Conservation (phyloP, 2,888 invertebrate species). For the Apotomis betuletana region DNA sequence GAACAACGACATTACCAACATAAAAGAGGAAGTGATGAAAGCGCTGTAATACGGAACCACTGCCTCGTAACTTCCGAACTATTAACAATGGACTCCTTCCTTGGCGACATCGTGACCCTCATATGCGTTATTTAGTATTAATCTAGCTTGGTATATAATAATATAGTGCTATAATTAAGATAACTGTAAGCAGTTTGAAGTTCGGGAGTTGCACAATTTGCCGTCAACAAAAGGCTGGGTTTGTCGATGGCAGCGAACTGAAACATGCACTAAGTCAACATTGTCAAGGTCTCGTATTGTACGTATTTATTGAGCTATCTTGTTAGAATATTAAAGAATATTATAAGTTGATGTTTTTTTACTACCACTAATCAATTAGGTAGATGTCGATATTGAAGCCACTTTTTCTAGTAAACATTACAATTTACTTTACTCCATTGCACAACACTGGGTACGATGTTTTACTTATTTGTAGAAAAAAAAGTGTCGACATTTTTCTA, state of each 20-base stretch:
- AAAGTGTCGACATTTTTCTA: no score
- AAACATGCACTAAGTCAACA: conserved; percentile 45
- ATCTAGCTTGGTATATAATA: conserved; percentile 38
- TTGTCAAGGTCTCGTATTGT: conserved; percentile 48
- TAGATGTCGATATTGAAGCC: not conserved
- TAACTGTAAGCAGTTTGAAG: conserved; percentile 48
- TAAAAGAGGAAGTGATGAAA: conserved; percentile 46
- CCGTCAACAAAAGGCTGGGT: conserved; percentile 65
- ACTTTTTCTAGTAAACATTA: no score
- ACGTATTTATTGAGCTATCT: conserved; percentile 52
- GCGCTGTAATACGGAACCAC: conserved; percentile 53
- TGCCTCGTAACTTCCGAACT: conserved; percentile 51
- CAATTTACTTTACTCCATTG: no score
- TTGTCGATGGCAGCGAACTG: conserved; percentile 55
- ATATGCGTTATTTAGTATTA: conserved; percentile 23
- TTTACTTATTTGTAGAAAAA: no score
- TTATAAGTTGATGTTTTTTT: conserved; percentile 44
- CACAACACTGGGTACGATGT: no score
- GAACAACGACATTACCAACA: conserved; percentile 48
- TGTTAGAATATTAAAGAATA: conserved; percentile 55
- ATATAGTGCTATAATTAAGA: conserved; percentile 59
- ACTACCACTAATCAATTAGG: not conserved
- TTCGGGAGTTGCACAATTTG: conserved; percentile 53
- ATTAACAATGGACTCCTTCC: conserved; percentile 33
- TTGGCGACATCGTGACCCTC: conserved; percentile 28